Evolutionary conservation across 2,888 invertebrate species (phyloP).

Genomic region (Drosophila subquinaria): DNA sequence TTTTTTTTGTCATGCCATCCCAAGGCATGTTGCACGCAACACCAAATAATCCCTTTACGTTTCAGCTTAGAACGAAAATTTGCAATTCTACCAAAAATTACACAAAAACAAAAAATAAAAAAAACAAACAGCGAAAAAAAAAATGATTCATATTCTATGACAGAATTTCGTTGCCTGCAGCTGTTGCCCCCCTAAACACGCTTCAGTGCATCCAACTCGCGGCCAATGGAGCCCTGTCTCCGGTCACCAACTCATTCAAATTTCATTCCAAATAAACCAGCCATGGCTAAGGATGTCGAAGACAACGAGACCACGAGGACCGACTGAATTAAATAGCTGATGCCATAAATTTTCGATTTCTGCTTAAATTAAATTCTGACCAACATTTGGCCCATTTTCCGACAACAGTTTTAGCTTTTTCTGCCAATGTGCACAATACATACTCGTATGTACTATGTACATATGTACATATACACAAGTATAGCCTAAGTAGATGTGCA

Average conservation of each 20-base stretch:
- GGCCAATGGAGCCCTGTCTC: constrained; percentile 18
- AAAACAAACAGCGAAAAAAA: neutral
- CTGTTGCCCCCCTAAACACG: constrained; percentile 51
- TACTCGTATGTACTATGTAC: neutral
- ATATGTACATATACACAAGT: neutral
- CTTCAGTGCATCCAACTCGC: constrained; percentile 44
- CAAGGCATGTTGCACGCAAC: constrained; percentile 34
- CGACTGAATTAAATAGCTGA: constrained; percentile 38
- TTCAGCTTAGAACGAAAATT: constrained; percentile 34
- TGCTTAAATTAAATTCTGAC: constrained; percentile 40
- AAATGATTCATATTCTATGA: constrained; percentile 46
- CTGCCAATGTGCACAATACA: constrained; percentile 20
- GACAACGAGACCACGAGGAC: constrained; percentile 15
- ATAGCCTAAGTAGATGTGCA: constrained; percentile 13
- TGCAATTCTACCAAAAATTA: constrained; percentile 49
- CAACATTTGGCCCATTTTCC: constrained; percentile 41
- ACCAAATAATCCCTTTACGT: constrained; percentile 54
- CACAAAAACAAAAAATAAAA: neutral
- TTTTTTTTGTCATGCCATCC: constrained; percentile 3
- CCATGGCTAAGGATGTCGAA: constrained; percentile 54
- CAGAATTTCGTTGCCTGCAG: constrained; percentile 62
- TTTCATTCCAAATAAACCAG: constrained; percentile 69
- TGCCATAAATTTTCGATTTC: constrained; percentile 42
- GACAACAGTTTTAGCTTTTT: constrained; percentile 14
- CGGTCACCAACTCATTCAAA: constrained; percentile 48